Evolutionary conservation across 2,113 vertebrate species (phyloP).

Genomic region (Dicaeum eximium): DNA sequence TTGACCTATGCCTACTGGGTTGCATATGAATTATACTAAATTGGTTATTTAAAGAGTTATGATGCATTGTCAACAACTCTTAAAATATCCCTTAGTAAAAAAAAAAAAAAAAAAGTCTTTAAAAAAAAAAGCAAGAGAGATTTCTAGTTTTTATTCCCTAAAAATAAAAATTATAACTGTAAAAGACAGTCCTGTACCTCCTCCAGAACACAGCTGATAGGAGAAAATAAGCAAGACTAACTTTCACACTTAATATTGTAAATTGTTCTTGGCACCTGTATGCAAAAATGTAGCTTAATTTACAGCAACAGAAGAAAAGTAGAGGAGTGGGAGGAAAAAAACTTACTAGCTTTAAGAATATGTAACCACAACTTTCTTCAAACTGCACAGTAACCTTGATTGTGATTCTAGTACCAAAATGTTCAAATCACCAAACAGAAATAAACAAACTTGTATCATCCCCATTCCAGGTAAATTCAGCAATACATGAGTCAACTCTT

Average conservation of each 20-base stretch:
- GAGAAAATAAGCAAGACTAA: neutral
- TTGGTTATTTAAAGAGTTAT: neutral
- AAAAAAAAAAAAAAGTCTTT: neutral
- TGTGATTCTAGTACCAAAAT: neutral
- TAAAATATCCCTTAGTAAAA: neutral
- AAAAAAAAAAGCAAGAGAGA: neutral
- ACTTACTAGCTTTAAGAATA: neutral
- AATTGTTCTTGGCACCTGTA: neutral
- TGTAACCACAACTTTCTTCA: neutral
- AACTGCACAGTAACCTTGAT: neutral
- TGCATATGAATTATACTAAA: neutral
- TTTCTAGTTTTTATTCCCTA: neutral
- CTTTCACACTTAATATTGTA: neutral
- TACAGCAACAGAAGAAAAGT: neutral
- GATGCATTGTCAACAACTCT: neutral
- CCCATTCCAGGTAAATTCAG: neutral
- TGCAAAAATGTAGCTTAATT: neutral
- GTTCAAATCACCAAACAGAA: neutral
- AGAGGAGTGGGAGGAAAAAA: accelerated
- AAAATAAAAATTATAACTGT: neutral
- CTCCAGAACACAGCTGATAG: neutral
- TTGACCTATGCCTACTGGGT: neutral
- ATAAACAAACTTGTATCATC: neutral
- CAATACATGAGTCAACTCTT: neutral
- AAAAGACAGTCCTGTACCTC: neutral